These are phyloP conservation scores for Drosophila baimaii DNA, from an alignment of 1,140 invertebrate species.

Conservation along the genomic window DNA sequence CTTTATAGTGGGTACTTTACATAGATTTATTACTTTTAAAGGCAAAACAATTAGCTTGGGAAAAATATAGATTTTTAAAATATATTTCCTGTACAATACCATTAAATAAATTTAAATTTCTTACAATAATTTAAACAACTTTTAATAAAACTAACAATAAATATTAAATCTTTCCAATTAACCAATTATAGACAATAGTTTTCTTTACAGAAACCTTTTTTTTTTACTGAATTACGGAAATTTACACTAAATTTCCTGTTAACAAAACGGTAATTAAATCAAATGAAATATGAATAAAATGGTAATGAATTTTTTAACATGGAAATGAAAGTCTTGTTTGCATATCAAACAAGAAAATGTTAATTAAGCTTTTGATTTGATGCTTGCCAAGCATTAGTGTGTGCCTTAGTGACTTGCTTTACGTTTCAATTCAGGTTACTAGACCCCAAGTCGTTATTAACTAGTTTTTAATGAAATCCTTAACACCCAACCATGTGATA, in stretches of 20 bases:
- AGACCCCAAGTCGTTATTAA: not conserved
- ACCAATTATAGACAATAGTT: not conserved
- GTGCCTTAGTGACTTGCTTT: not conserved
- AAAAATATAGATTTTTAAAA: not conserved
- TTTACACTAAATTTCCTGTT: not conserved
- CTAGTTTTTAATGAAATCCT: not conserved
- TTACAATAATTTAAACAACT: not conserved
- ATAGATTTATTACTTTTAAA: too few species aligned
- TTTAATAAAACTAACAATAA: not conserved
- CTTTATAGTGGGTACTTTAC: too few species aligned
- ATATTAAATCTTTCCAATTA: not conserved
- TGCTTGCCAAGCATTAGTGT: not conserved
- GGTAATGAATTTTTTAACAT: not conserved
- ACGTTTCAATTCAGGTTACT: slow-evolving; percentile 1
- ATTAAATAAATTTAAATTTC: not conserved
- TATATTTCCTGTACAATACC: too few species aligned
- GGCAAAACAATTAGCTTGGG: too few species aligned
- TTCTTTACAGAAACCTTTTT: not conserved
- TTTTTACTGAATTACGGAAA: not conserved
- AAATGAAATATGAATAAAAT: not conserved
- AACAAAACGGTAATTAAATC: not conserved
- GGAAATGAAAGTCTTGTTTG: not conserved
- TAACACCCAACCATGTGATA: not conserved
- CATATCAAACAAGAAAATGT: not conserved
- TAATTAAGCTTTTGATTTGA: not conserved